Percentiles rank a stretch among this genome's conserved stretches.
Conservation (phyloP, 2,113 vertebrate genomes). For the Rana temporaria region DNA sequence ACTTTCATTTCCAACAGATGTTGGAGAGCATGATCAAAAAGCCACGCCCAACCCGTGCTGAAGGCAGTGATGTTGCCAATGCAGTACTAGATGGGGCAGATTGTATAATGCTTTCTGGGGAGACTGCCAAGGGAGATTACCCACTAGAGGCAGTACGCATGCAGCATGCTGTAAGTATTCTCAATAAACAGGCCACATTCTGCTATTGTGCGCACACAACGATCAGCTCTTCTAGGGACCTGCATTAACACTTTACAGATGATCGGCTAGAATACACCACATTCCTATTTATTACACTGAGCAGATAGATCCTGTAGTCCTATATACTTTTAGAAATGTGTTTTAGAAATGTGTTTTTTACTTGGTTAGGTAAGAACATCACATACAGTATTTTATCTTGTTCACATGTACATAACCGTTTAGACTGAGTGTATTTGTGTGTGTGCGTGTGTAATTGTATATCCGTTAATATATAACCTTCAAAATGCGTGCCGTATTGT, state of each 20-base stretch:
- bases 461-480: not conserved
- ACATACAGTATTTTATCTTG: not conserved
- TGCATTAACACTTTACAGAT: too few relatives aligned
- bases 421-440: not conserved
- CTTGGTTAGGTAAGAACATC: too few relatives aligned
- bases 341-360: too few relatives aligned
- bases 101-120: constrained; percentile 97
- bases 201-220: not conserved
- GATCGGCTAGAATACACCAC: too few relatives aligned
- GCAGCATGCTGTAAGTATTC: constrained; percentile 87
- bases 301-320: too few relatives aligned
- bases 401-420: not conserved
- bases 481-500: constrained; percentile 16
- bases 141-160: constrained; percentile 92
- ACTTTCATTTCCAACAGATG: constrained; percentile 77
- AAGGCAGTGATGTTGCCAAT: constrained; percentile 95
- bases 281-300: too few relatives aligned
- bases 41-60: constrained; percentile 91
- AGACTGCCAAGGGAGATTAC: constrained; percentile 97
- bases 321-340: too few relatives aligned
- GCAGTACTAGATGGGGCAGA: constrained; percentile 94
- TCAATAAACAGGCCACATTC: not conserved
- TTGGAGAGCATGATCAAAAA: constrained; percentile 99
- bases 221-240: too few relatives aligned
- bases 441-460: not conserved